Percentiles rank a stretch among this genome's conserved stretches.
These are phyloP conservation scores for Stichopus horrens DNA, from an alignment of 53 echinoderm and acorn worm genomes.

Conservation along the genomic window DNA sequence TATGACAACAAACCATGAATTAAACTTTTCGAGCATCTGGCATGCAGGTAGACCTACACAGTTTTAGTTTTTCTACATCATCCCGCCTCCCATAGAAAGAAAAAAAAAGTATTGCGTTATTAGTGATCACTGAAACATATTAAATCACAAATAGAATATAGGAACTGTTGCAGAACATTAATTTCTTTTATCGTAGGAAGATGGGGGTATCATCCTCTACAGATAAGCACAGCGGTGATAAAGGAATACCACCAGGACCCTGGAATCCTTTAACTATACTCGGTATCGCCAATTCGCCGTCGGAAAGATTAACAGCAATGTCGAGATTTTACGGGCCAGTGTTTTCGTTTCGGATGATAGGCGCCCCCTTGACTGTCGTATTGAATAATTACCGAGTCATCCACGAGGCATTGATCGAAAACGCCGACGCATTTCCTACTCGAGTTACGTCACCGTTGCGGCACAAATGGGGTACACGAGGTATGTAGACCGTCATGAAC, in stretches of 20 bases:
- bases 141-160: too few species aligned
- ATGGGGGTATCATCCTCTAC: background rate
- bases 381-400: slow-evolving; percentile 20
- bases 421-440: slow-evolving; percentile 20
- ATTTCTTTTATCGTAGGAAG: background rate
- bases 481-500: background rate
- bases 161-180: too few species aligned
- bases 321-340: slow-evolving; percentile 2
- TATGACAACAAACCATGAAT: too few species aligned
- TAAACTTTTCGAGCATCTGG: too few species aligned
- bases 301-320: slow-evolving; percentile 13
- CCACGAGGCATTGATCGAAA: background rate
- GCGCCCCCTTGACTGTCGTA: slow-evolving; percentile 16
- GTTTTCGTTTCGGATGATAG: slow-evolving; percentile 20
- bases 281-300: background rate
- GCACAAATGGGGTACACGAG: slow-evolving; percentile 19
- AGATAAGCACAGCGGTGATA: background rate
- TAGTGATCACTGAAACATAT: too few species aligned
- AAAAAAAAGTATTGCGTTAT: too few species aligned
- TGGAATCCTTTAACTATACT: slow-evolving; percentile 17
- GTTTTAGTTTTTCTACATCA: too few species aligned
- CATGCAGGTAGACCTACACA: too few species aligned
- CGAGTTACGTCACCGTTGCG: slow-evolving; percentile 27
- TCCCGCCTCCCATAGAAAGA: too few species aligned
- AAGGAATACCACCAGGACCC: slow-evolving; percentile 28